Evolutionary conservation across 1,140 invertebrate species (phyloP).

Genomic region (Liolophura sinensis): DNA sequence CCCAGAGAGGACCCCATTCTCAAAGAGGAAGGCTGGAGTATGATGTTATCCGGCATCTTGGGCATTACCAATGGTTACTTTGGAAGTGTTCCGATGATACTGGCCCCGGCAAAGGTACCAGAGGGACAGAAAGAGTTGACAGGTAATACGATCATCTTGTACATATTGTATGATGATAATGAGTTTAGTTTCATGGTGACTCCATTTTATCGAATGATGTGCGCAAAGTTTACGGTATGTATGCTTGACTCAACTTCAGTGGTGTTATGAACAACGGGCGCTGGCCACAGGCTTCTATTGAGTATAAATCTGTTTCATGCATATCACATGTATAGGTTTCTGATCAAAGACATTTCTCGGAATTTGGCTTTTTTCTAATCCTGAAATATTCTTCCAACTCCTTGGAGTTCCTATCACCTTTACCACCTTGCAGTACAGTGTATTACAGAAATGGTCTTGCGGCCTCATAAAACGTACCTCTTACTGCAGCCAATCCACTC

Average conservation of each 20-base stretch:
- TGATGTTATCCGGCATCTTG: conserved; percentile 70
- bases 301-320: background rate
- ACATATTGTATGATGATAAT: background rate
- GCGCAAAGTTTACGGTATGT: background rate
- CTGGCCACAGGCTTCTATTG: too few relatives aligned
- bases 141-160: conserved; percentile 55
- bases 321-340: background rate
- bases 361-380: background rate
- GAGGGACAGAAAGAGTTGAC: conserved; percentile 77
- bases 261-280: too few relatives aligned
- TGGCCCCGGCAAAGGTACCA: conserved; percentile 79
- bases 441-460: too few relatives aligned
- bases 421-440: too few relatives aligned
- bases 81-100: conserved; percentile 88
- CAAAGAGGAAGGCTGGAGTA: conserved; percentile 69
- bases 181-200: background rate
- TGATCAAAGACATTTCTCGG: background rate
- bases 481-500: too few relatives aligned
- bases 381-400: too few relatives aligned
- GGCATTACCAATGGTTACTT: conserved; percentile 85
- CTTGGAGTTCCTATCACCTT: too few relatives aligned
- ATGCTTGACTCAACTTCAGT: background rate
- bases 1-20: conserved; percentile 74
- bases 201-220: background rate
- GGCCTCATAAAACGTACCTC: too few relatives aligned